Conservation (phyloP, 2,797 vertebrate species). For the Parotocinclus haroldoi region DNA sequence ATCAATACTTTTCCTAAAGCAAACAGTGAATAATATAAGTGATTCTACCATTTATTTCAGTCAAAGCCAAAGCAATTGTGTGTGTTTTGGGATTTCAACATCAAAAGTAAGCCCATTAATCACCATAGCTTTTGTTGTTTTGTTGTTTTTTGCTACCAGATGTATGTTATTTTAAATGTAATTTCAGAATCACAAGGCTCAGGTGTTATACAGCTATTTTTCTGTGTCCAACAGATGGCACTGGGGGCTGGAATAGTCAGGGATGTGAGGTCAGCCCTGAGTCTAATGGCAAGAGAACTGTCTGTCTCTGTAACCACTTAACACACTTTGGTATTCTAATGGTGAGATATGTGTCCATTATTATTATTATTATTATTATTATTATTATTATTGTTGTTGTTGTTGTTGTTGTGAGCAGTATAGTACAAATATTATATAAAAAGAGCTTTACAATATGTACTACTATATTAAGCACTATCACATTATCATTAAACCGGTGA, state of each 20-base stretch:
- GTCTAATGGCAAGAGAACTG: constrained; percentile 73
- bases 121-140: not conserved
- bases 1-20: no score
- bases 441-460: no score
- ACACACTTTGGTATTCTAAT: constrained; percentile 95
- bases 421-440: no score
- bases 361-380: not conserved
- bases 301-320: constrained; percentile 90
- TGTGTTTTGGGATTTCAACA: constrained; percentile 90
- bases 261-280: constrained; percentile 73
- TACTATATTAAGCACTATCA: no score
- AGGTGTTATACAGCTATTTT: no score
- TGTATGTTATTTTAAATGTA: constrained; percentile 14
- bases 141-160: not conserved
- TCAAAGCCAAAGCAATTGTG: constrained; percentile 69
- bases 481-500: no score
- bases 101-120: constrained; percentile 74
- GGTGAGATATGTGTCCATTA: constrained; percentile 70
- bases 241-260: constrained; percentile 81
- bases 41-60: constrained; percentile 56
- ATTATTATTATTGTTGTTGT: not conserved
- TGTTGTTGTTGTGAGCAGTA: no score
- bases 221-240: constrained; percentile 67
- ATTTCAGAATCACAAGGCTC: not conserved
- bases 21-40: not conserved